phyloP scores from a whole-genome alignment of 2,113 vertebrate species.

The Crotalus helleri region DNA sequence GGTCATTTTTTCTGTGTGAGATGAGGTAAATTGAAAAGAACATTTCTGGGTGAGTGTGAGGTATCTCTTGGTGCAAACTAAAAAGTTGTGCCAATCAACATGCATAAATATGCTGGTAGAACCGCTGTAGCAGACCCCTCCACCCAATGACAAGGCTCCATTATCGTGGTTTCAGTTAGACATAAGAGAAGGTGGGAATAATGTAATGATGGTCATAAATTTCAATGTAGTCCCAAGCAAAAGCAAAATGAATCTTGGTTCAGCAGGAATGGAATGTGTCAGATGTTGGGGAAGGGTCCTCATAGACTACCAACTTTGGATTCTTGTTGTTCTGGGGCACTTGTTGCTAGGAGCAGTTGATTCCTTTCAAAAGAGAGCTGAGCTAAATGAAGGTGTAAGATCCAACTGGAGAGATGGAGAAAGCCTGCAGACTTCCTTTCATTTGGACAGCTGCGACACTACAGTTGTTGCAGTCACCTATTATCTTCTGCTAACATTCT shows the following conservation, averaged over 20 bases:
- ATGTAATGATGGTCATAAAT: background rate
- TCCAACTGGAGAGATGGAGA: background rate
- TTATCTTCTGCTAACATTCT: slow-evolving; percentile 1
- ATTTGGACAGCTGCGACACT: background rate
- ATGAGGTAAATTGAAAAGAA: background rate
- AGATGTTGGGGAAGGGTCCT: slow-evolving; percentile 24
- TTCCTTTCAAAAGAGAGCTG: slow-evolving; percentile 27
- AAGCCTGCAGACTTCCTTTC: background rate
- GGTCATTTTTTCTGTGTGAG: slow-evolving; percentile 49
- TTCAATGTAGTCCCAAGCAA: slow-evolving; percentile 44
- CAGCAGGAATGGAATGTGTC: slow-evolving; percentile 45
- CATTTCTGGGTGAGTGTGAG: background rate
- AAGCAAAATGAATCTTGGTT: slow-evolving; percentile 32
- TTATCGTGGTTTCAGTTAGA: slow-evolving; percentile 35
- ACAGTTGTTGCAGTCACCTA: background rate
- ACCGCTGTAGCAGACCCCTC: background rate
- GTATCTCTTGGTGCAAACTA: no score
- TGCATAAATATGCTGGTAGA: background rate
- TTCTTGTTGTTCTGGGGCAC: slow-evolving; percentile 39
- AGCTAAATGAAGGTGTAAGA: slow-evolving; percentile 16
- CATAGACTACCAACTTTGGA: slow-evolving; percentile 45
- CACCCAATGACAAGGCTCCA: background rate
- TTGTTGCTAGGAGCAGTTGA: slow-evolving; percentile 34
- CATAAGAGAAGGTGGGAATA: background rate
- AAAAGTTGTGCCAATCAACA: background rate